Percentiles rank a stretch among this genome's conserved stretches.
These are phyloP conservation scores for Poeciliopsis infans DNA, from an alignment of 2,797 vertebrate species.

Conservation along the genomic window DNA sequence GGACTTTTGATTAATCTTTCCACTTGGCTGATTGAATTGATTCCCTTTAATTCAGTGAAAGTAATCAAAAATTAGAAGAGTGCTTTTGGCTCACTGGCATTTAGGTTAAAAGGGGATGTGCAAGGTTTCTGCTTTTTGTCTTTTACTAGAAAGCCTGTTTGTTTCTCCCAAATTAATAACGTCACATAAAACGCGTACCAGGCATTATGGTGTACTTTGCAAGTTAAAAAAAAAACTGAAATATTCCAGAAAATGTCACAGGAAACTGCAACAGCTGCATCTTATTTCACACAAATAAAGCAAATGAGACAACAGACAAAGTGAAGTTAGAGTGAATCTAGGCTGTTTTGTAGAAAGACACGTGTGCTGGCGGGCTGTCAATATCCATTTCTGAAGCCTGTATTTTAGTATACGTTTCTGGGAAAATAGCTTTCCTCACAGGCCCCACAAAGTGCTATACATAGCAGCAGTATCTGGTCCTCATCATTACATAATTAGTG, in stretches of 20 bases:
- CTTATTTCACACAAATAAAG: conserved; percentile 7
- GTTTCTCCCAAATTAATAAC: conserved; percentile 13
- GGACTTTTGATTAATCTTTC: conserved; percentile 48
- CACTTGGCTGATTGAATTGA: conserved; percentile 54
- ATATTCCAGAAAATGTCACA: not conserved
- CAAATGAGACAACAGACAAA: conserved; percentile 6
- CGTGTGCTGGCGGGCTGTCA: conserved; percentile 19
- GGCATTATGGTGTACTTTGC: not conserved
- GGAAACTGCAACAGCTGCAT: conserved; percentile 26
- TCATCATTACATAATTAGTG: conserved; percentile 30
- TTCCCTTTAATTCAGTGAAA: conserved; percentile 41
- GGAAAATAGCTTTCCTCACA: conserved; percentile 21
- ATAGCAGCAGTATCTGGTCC: conserved; percentile 19
- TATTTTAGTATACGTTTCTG: conserved; percentile 7
- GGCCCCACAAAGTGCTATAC: conserved; percentile 19
- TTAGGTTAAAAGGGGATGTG: conserved; percentile 68
- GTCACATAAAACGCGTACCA: not conserved
- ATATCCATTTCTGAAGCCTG: conserved; percentile 9
- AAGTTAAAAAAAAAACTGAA: not conserved
- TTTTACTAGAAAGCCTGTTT: conserved; percentile 11
- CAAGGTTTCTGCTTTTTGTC: conserved; percentile 18
- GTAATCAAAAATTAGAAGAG: conserved; percentile 47
- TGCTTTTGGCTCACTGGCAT: conserved; percentile 47
- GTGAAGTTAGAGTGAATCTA: conserved; percentile 13
- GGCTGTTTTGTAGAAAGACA: conserved; percentile 11